Percentiles rank a stretch among this genome's conserved stretches.
Evolutionary conservation across 92 coral and sea anemone species (phyloP).

Genomic region (Isaurus tuberculatus): DNA sequence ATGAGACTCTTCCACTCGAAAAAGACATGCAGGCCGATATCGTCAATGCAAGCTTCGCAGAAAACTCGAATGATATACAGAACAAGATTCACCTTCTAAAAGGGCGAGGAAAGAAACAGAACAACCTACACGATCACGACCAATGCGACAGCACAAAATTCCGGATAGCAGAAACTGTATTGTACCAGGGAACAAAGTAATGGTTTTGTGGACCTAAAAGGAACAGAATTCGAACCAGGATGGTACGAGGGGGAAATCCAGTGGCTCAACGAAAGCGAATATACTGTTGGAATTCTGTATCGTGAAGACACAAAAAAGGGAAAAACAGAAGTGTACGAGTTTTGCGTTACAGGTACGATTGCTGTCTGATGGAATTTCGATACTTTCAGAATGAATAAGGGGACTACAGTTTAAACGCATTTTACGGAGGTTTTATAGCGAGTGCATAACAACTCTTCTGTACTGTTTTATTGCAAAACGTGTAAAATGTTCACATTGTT

Average conservation of each 20-base stretch:
- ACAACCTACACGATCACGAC: conserved; percentile 11
- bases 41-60: conserved; percentile 17
- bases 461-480: neutral
- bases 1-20: conserved; percentile 35
- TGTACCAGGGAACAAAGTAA: conserved; percentile 37
- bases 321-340: conserved; percentile 40
- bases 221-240: conserved; percentile 37
- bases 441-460: conserved; percentile 10
- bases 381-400: neutral
- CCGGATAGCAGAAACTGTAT: conserved; percentile 24
- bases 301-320: conserved; percentile 42
- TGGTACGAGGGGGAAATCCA: conserved; percentile 53
- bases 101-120: conserved; percentile 12
- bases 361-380: conserved; percentile 46
- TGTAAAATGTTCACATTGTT: conserved; percentile 1
- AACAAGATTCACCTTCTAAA: conserved; percentile 22
- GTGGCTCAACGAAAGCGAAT: conserved; percentile 30
- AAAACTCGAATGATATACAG: conserved; percentile 18
- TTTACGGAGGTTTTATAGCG: conserved; percentile 10
- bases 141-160: conserved; percentile 31
- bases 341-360: conserved; percentile 39
- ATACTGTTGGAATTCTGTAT: conserved; percentile 51
- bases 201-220: conserved; percentile 46
- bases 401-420: no score
- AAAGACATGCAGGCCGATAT: conserved; percentile 23